phyloP scores from a whole-genome alignment of 2,797 vertebrate species.

The Oryzias dopingdopingensis region DNA sequence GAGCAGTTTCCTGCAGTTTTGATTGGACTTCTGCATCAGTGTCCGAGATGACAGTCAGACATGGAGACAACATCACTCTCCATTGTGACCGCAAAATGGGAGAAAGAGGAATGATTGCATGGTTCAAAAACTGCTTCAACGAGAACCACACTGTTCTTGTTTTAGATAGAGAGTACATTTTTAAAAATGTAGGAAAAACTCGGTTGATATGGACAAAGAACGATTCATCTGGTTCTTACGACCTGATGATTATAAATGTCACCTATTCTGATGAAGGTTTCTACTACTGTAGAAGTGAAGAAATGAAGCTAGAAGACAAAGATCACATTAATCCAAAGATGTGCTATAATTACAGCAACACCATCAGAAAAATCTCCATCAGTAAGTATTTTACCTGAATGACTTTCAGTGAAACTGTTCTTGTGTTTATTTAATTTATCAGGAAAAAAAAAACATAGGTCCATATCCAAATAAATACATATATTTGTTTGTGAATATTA shows the following conservation, averaged over 20 bases:
- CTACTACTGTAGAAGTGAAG: conserved; percentile 45
- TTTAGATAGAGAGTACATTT: not conserved
- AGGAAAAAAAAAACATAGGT: no score
- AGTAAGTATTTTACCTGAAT: conserved; percentile 23
- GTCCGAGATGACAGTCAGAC: conserved; percentile 15
- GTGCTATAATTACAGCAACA: conserved; percentile 8
- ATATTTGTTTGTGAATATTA: not conserved
- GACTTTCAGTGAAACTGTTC: not conserved
- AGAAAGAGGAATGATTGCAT: conserved; percentile 6
- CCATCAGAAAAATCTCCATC: conserved; percentile 5
- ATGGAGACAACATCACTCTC: conserved; percentile 49
- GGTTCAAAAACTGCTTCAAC: conserved; percentile 57
- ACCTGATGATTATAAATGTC: conserved; percentile 43
- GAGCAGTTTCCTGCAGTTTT: conserved; percentile 10
- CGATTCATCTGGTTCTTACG: not conserved
- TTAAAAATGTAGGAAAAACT: no score
- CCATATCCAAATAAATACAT: no score
- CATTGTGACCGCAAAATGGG: conserved; percentile 33
- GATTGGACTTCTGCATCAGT: conserved; percentile 10
- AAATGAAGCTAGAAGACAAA: rapidly evolving
- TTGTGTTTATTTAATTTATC: not conserved
- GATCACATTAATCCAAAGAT: rapidly evolving
- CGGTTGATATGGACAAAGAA: conserved; percentile 27
- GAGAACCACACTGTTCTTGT: conserved; percentile 39
- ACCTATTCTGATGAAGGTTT: conserved; percentile 33